These are phyloP conservation scores for Dinothrombium tinctorium DNA, from an alignment of 1,140 invertebrate genomes.

Conservation along the genomic window DNA sequence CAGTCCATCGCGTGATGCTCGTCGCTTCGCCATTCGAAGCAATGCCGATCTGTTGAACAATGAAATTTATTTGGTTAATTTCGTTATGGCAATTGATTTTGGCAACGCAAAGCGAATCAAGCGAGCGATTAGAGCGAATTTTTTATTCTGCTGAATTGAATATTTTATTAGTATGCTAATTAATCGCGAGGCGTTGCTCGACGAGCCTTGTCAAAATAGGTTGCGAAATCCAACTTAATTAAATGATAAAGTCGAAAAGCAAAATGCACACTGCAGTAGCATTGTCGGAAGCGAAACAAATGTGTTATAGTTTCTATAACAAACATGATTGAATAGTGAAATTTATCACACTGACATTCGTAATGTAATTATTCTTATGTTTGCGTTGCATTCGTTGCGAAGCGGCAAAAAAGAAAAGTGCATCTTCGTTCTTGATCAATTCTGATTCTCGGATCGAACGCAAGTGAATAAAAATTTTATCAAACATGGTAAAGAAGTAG, in stretches of 20 bases:
- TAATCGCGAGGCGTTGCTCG: not conserved
- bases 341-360: no score
- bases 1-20: constrained; percentile 14
- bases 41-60: constrained; percentile 8
- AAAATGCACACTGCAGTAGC: no score
- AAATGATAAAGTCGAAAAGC: no score
- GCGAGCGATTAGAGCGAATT: not conserved
- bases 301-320: no score
- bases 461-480: not conserved
- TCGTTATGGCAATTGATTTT: not conserved
- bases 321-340: no score
- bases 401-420: not conserved
- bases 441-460: not conserved
- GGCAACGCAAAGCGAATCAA: not conserved
- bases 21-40: constrained; percentile 15
- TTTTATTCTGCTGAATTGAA: not conserved
- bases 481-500: not conserved
- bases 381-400: not conserved
- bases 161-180: not conserved
- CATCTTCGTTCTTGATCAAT: not conserved
- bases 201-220: not conserved
- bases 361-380: no score
- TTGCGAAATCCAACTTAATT: not conserved
- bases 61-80: no score
- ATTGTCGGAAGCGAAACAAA: no score